A percentile compares a stretch with the other conserved stretches of the same genome.
phyloP scores from a whole-genome alignment of 2,888 invertebrate species.

The Lutraria lutraria region DNA sequence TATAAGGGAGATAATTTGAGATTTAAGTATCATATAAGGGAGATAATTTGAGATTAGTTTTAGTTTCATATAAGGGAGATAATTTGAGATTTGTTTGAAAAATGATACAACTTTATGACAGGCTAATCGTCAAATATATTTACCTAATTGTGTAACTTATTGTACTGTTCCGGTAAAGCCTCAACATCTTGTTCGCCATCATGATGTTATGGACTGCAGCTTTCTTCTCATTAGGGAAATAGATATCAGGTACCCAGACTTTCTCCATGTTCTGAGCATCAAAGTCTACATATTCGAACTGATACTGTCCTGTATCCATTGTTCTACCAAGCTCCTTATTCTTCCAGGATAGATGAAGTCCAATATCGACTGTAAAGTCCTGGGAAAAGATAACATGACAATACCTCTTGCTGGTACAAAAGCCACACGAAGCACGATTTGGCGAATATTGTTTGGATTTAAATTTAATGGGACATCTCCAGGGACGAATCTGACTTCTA shows the following conservation, averaged over 20 bases:
- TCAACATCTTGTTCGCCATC: conserved; percentile 98
- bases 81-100: no score
- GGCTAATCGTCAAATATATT: neutral
- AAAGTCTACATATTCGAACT: conserved; percentile 94
- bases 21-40: no score
- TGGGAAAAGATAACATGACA: conserved; percentile 44
- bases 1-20: no score
- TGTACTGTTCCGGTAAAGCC: conserved; percentile 97
- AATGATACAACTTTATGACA: no score
- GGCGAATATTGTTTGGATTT: no score
- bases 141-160: conserved; percentile 98
- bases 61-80: no score
- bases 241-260: conserved; percentile 99
- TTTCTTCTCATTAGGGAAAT: conserved; percentile 99
- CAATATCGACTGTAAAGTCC: conserved; percentile 82
- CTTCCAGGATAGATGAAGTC: conserved; percentile 79
- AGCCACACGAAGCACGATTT: no score
- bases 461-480: no score
- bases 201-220: conserved; percentile 97
- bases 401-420: no score
- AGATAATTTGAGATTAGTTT: no score
- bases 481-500: no score
- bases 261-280: conserved; percentile 89
- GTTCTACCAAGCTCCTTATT: conserved; percentile 65
- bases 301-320: conserved; percentile 50